Conservation (phyloP, 2,888 invertebrate species). For the Ferdinandea cuprea region DNA sequence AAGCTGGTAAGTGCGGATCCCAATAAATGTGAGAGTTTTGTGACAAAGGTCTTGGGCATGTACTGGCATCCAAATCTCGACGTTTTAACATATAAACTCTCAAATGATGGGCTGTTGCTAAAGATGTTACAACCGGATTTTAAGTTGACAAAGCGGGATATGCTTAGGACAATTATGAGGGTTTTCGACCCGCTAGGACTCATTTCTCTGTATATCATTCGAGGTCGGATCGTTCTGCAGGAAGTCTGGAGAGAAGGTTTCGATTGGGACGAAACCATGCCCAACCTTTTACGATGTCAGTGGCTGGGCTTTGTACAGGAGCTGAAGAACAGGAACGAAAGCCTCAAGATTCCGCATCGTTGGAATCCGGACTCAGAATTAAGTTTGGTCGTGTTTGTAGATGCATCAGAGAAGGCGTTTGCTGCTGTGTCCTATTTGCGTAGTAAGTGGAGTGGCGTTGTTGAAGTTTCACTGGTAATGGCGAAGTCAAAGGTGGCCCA, state of each 20-base stretch:
- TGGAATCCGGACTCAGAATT: neutral
- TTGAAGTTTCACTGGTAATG: slow-evolving; percentile 18
- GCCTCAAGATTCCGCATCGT: neutral
- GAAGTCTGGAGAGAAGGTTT: neutral
- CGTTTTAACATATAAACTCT: neutral
- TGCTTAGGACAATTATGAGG: neutral
- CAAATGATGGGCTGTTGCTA: neutral
- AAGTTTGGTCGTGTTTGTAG: neutral
- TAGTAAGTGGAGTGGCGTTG: too few species aligned
- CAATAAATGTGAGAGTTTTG: too few species aligned
- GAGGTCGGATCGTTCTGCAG: neutral
- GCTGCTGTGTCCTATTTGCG: neutral
- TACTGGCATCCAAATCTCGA: too few species aligned
- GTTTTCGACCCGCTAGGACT: too few species aligned
- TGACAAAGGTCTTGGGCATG: too few species aligned
- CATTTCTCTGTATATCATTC: too few species aligned
- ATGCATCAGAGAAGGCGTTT: neutral
- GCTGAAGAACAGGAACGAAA: neutral
- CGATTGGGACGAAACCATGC: neutral
- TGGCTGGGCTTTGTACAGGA: neutral
- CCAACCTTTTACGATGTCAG: neutral
- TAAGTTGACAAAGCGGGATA: neutral
- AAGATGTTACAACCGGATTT: neutral
- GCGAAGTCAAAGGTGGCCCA: neutral
- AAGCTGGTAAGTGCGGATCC: too few species aligned